Percentiles rank a stretch among this genome's conserved stretches.
Evolutionary conservation across 2,888 invertebrate genomes (phyloP).

Genomic region (Odontocerum albicorne): DNA sequence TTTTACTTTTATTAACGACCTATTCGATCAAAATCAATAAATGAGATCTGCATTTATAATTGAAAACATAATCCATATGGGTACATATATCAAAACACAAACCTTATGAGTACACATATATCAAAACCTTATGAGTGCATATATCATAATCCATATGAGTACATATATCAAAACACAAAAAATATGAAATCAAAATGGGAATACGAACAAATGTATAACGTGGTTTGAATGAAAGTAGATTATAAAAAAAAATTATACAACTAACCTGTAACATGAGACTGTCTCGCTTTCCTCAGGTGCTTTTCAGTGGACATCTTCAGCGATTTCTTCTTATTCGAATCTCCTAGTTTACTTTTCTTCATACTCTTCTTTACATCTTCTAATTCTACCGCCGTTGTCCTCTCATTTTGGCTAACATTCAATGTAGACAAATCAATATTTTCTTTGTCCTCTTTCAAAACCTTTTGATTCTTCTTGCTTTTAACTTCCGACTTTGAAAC

Average conservation of each 20-base stretch:
- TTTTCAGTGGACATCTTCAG: constrained; percentile 29
- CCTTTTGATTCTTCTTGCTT: constrained; percentile 8
- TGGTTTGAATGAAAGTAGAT: no score
- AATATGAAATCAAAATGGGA: no score
- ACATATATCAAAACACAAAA: no score
- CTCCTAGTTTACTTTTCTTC: constrained; percentile 25
- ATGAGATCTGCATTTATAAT: no score
- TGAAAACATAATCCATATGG: no score
- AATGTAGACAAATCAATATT: constrained; percentile 14
- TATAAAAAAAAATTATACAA: constrained; percentile 7
- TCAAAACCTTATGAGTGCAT: no score
- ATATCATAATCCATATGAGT: no score
- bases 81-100: no score
- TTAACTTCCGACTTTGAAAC: neutral
- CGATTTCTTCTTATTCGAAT: constrained; percentile 24
- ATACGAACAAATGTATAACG: no score
- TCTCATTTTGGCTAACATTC: constrained; percentile 3
- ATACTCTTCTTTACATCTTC: neutral
- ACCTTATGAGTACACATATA: no score
- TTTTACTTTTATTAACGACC: no score
- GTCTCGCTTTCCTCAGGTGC: constrained; percentile 26
- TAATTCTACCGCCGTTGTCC: neutral
- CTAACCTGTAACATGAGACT: constrained; percentile 31
- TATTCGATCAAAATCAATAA: no score
- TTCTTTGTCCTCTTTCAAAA: constrained; percentile 25